Conservation (phyloP, 2,888 invertebrate species). For the Dusona sp. region DNA sequence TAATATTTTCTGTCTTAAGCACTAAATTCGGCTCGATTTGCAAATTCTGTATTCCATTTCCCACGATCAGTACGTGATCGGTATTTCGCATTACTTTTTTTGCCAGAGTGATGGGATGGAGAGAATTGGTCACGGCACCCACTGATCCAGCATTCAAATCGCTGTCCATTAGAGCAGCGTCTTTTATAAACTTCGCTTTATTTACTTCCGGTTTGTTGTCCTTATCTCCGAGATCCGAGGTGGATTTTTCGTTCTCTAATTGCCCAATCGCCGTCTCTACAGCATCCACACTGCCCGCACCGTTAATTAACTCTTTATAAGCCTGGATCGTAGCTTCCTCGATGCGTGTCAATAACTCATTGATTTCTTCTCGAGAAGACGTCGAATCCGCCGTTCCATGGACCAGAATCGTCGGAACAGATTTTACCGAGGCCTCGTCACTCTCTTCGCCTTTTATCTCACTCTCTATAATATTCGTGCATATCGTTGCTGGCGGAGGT, state of each 20-base stretch:
- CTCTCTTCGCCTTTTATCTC: constrained; percentile 27
- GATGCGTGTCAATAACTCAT: constrained; percentile 66
- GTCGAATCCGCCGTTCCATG: constrained; percentile 73
- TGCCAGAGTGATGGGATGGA: constrained; percentile 76
- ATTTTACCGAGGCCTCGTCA: constrained; percentile 35
- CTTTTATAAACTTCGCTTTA: constrained; percentile 70
- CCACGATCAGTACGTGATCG: constrained; percentile 74
- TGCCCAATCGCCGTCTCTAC: constrained; percentile 73
- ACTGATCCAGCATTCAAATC: constrained; percentile 72
- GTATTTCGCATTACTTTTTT: constrained; percentile 74
- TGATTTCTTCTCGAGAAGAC: constrained; percentile 41
- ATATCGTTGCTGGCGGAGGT: constrained; percentile 35
- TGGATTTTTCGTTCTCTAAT: constrained; percentile 71
- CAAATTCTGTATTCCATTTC: constrained; percentile 73
- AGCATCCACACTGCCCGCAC: constrained; percentile 70
- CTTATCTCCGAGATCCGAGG: background rate
- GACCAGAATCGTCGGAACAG: constrained; percentile 74
- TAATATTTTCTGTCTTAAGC: background rate
- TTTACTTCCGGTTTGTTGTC: constrained; percentile 71
- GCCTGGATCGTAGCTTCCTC: constrained; percentile 73
- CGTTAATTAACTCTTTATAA: constrained; percentile 73
- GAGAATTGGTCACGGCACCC: constrained; percentile 72
- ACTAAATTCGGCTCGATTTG: background rate
- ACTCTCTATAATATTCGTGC: constrained; percentile 33
- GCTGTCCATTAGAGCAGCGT: constrained; percentile 74